Evolutionary conservation across 2,113 vertebrate species (phyloP).

Genomic region (Chroicocephalus ridibundus): DNA sequence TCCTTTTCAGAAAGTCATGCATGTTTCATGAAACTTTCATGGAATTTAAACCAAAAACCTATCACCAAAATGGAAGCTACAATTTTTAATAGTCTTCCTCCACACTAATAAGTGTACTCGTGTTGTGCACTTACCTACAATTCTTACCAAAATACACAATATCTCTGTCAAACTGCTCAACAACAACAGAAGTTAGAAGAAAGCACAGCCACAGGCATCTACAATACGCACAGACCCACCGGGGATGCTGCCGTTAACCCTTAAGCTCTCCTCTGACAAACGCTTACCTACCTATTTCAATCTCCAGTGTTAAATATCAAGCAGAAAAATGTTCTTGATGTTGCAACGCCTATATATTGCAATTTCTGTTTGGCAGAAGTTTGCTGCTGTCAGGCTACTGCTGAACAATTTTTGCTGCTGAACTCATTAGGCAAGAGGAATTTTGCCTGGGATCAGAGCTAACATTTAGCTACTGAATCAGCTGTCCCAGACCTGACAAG

Average conservation of each 20-base stretch:
- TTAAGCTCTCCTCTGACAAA: not conserved
- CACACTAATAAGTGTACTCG: not conserved
- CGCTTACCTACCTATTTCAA: not conserved
- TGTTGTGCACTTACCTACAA: not conserved
- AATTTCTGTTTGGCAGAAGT: not conserved
- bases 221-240: not conserved
- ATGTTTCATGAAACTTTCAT: no score
- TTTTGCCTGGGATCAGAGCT: not conserved
- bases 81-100: not conserved
- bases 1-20: fast-evolving
- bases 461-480: not conserved
- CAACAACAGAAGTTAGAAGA: fast-evolving
- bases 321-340: not conserved
- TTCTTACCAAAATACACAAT: fast-evolving
- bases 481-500: not conserved
- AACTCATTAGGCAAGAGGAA: not conserved
- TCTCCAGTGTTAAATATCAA: not conserved
- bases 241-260: not conserved
- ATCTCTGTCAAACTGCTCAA: not conserved
- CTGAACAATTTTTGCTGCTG: not conserved
- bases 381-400: not conserved
- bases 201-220: not conserved
- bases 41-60: not conserved
- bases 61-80: not conserved
- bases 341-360: not conserved